A percentile compares a stretch with the other conserved stretches of the same genome.
These are phyloP conservation scores for Botrylloides violaceus DNA, from an alignment of 23 tunicate genomes.

Conservation along the genomic window DNA sequence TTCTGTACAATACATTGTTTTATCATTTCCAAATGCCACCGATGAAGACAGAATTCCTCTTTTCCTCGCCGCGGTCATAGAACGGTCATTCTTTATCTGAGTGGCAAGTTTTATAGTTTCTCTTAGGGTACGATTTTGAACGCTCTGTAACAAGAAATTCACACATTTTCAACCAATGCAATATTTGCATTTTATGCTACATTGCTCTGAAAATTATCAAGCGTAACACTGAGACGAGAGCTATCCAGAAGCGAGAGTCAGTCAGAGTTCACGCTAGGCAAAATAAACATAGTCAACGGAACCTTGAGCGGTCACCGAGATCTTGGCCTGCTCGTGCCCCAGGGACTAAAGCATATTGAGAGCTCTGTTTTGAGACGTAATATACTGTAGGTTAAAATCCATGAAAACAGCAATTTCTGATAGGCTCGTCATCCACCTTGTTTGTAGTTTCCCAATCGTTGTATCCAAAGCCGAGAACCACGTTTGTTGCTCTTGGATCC, in stretches of 20 bases:
- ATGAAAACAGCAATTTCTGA: too few relatives aligned
- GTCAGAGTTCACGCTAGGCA: too few relatives aligned
- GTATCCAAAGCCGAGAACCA: conserved; percentile 54
- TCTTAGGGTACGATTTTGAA: conserved; percentile 43
- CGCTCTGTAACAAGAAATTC: conserved; percentile 13
- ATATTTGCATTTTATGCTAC: too few relatives aligned
- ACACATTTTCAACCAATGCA: neutral
- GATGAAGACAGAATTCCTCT: conserved; percentile 77
- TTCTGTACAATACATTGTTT: conserved; percentile 57
- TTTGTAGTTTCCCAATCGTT: conserved; percentile 75
- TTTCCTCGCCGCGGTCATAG: conserved; percentile 54
- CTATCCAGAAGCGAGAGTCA: too few relatives aligned
- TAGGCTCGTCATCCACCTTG: conserved; percentile 30
- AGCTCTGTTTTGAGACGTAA: too few relatives aligned
- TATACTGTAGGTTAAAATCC: too few relatives aligned
- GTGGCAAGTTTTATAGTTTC: conserved; percentile 54
- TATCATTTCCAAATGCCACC: conserved; percentile 57
- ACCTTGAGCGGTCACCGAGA: too few relatives aligned
- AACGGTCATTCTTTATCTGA: conserved; percentile 48
- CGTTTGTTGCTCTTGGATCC: conserved; percentile 54
- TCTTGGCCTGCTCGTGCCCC: too few relatives aligned
- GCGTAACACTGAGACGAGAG: too few relatives aligned
- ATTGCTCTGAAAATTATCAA: too few relatives aligned
- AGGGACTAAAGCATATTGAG: too few relatives aligned
- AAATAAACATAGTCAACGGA: too few relatives aligned